Evolutionary conservation across 2,113 vertebrate species (phyloP), one percentile per base, ranked within the genome.

Genomic region (Tretioscincus oriximinensis): DNA sequence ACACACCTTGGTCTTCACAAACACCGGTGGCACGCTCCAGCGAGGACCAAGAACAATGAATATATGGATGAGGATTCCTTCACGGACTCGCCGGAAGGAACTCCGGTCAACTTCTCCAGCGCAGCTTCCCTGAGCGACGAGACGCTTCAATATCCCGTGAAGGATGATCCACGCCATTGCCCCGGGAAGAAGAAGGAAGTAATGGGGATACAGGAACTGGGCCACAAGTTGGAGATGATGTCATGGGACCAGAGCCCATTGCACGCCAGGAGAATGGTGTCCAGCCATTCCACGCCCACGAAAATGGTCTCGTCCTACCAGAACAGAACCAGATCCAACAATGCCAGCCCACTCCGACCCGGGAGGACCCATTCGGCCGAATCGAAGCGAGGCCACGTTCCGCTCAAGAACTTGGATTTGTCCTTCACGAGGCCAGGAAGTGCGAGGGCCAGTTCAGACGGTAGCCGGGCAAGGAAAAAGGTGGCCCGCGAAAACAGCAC

Each of bases 51-150:
- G 80, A 96, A 94, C 2, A 96, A 97, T 63, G 88, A 94, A 0
- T 89, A 95, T 82, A 92, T 88, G 41, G 97, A 97, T 0, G 97
- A 98, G 1, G 97, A 97, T 8, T 98, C 97, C 7, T 95, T 96
- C 88, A 97, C 96, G 0, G 97, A 99, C 86, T 99, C 97, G 0
- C 95, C 97, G 0, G 98, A 98, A 9, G 97, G 96, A n/a, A 99
- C 98, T 0, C 96, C 97, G 0, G 96, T 95, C 45, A 97, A 97
- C 89, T 97, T 97, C 93, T 99, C 98, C 74, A 98, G 97, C 7
- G 94, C 97, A 0, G 96, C 97, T 73, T 98, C 97, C 0, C 91
- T 99, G 63, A 99, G 98, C 2, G 97, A 99, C 0, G 97, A 99
- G 91, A 98, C 98, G 1, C 95, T 99, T 80, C 96, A 96, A 64